Base-by-base conservation (phyloP, 2,113 vertebrate species). In the Bubo blakistoni region DNA sequence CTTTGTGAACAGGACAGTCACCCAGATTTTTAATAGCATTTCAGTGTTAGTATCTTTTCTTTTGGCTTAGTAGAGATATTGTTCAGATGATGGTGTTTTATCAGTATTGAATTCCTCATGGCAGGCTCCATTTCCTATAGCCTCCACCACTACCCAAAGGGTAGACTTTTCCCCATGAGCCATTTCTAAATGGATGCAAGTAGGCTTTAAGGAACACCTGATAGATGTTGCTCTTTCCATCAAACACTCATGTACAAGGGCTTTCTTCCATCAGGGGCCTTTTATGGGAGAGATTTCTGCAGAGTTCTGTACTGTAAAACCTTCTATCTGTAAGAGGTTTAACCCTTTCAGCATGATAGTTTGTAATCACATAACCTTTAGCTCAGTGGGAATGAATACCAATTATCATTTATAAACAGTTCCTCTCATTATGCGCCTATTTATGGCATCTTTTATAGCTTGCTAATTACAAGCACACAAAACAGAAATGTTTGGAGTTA, bases 371-470 rank as follows among this genome's bases (percentile, higher is more conserved):
- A 80, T 96, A 94, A 96, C 95, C 94, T 97, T 97, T 81, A 92
- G 74, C 91, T 96, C 91, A 82, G 46, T 95, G 89, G 89, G 90
- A 97, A 94, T 49, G 87, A 97, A 94, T 97, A 61, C 87, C 94
- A 95, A 97, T 97, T 97, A 98, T 92, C 95, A 90, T 96, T 97
- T 96, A 92, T 91, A 95, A 97, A 92, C 83, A 94, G 81, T 97
- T 95, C 84, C 88, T 97, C 95, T 97, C 95, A 96, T 97, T 97
- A 95, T 96, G 88, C 42, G 83, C 82, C 95, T 95, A 79, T 96
- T 96, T 94, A 96, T 97, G 94, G 89, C 97, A 93, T 97, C 96
- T 98, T 98, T 97, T 97, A 97, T 97, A 96, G 91, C 95, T 96
- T 96, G 83, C 95, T 98, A 97, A 98, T 98, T 98, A 93, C 92